These are phyloP conservation scores for Acanthurus tractus DNA, from an alignment of 2,797 vertebrate species.

Conservation along the genomic window DNA sequence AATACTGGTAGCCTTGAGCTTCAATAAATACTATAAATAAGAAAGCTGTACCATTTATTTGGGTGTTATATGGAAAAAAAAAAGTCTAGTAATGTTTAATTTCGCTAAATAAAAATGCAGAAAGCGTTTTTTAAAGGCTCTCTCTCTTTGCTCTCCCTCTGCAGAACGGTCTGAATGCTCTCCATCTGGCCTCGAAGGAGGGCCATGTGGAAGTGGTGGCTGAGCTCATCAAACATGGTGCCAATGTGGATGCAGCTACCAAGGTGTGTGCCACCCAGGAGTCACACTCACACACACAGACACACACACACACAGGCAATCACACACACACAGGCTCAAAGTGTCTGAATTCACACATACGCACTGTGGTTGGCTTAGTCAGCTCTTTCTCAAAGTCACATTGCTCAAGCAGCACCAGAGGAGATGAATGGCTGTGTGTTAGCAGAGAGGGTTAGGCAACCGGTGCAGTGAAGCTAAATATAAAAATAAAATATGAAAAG, in stretches of 20 bases:
- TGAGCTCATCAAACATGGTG: constrained; percentile 95
- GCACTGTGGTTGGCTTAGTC: constrained; percentile 47
- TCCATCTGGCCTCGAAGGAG: constrained; percentile 98
- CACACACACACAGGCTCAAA: constrained; percentile 25
- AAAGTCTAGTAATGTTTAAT: background rate
- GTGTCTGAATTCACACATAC: constrained; percentile 3
- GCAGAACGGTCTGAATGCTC: constrained; percentile 97
- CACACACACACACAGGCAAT: constrained; percentile 35
- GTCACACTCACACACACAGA: constrained; percentile 29
- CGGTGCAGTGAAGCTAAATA: constrained; percentile 25
- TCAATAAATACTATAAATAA: no score
- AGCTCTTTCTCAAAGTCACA: constrained; percentile 69
- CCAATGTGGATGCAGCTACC: constrained; percentile 94
- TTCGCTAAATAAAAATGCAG: background rate
- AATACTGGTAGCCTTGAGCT: no score
- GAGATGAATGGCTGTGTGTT: constrained; percentile 46
- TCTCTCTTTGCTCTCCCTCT: background rate
- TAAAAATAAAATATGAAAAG: no score
- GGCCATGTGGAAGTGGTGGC: constrained; percentile 97
- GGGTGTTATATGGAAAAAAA: no score
- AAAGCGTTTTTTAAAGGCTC: constrained; percentile 5
- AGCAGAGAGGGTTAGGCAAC: background rate
- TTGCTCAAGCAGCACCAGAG: constrained; percentile 47
- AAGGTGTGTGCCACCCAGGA: constrained; percentile 87
- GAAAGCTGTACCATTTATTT: no score